Percentiles rank a stretch among this genome's conserved stretches.
Evolutionary conservation across 2,113 vertebrate genomes (phyloP).

Genomic region (Falcunculus frontatus): DNA sequence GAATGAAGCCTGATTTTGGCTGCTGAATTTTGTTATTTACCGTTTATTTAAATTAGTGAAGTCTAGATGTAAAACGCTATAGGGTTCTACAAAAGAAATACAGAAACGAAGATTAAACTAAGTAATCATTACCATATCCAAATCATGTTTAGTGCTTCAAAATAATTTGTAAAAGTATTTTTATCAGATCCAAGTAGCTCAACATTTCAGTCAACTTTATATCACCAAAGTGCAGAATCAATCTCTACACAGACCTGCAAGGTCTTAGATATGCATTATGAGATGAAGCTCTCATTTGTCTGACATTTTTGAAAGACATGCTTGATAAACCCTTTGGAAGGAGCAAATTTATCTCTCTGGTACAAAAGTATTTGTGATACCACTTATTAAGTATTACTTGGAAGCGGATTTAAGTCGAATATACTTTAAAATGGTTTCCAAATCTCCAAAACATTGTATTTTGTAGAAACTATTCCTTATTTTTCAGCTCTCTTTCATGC

Average conservation of each 20-base stretch:
- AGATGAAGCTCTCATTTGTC: neutral
- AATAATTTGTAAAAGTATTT: neutral
- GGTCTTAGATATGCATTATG: neutral
- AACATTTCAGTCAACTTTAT: neutral
- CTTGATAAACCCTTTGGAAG: conserved; percentile 22
- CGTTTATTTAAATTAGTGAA: conserved; percentile 26
- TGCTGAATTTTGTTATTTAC: neutral
- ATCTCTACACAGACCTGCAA: neutral
- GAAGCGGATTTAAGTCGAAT: conserved; percentile 14
- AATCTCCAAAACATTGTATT: conserved; percentile 13
- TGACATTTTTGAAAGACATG: conserved; percentile 12
- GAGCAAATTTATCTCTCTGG: neutral
- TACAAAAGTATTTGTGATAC: neutral
- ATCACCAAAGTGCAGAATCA: neutral
- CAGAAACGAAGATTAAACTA: neutral
- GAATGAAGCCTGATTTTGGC: neutral
- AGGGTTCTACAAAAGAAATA: neutral
- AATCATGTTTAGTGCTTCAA: neutral
- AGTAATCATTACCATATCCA: neutral
- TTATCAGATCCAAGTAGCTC: neutral
- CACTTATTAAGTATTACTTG: neutral
- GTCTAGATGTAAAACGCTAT: neutral
- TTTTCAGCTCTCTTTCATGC: conserved; percentile 9
- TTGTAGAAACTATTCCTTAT: neutral
- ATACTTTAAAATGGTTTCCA: conserved; percentile 17